phyloP scores from a whole-genome alignment of 2,797 vertebrate species.

The Chromobotia macracanthus region DNA sequence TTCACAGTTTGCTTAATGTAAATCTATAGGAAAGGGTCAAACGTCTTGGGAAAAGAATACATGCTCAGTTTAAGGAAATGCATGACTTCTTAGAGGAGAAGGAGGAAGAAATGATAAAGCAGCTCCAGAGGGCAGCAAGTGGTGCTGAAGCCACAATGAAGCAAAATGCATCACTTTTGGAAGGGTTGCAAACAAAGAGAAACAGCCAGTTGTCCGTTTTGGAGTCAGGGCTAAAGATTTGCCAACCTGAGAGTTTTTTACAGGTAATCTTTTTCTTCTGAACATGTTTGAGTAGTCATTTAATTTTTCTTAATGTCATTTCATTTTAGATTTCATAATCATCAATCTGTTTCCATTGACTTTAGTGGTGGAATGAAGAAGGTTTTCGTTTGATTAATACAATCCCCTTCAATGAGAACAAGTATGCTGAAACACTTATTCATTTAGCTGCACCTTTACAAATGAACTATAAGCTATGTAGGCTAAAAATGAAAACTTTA shows the following conservation, averaged over 20 bases:
- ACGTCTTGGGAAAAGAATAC: slow-evolving; percentile 32
- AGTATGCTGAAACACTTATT: not conserved
- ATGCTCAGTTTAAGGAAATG: slow-evolving; percentile 50
- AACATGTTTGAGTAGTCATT: not conserved
- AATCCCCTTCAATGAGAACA: slow-evolving; percentile 7
- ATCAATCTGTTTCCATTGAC: not conserved
- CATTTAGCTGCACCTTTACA: no score
- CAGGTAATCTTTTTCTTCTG: not conserved
- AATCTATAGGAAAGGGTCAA: slow-evolving; percentile 36
- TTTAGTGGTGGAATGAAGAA: slow-evolving; percentile 57
- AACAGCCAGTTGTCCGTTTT: not conserved
- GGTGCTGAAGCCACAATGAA: slow-evolving; percentile 37
- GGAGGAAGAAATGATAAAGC: slow-evolving; percentile 45
- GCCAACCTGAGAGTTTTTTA: slow-evolving; percentile 2
- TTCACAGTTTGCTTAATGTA: not conserved
- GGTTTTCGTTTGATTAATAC: slow-evolving; percentile 1
- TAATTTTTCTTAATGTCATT: not conserved
- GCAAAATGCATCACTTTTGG: slow-evolving; percentile 41
- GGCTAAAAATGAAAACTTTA: no score
- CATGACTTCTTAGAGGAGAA: slow-evolving; percentile 51
- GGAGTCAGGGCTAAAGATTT: slow-evolving; percentile 13
- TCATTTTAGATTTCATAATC: not conserved
- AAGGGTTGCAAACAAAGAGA: slow-evolving; percentile 17
- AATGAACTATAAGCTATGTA: no score
- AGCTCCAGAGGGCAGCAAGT: slow-evolving; percentile 21